Conservation (phyloP, 2,888 invertebrate species). For the Eudasyphora cyanicolor region DNA sequence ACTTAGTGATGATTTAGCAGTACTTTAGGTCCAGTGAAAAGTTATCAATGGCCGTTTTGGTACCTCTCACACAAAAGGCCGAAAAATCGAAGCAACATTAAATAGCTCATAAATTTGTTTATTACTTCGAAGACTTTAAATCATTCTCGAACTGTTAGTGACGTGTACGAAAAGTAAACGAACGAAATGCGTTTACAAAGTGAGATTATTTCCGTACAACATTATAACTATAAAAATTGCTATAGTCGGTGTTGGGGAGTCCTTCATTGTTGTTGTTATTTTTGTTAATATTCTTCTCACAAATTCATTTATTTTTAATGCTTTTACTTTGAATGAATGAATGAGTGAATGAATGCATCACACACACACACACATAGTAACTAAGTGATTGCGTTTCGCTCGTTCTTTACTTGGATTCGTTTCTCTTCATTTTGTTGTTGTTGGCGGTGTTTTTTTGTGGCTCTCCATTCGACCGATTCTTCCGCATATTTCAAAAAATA, state of each 20-base stretch:
- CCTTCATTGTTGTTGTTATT: not conserved
- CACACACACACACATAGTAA: not conserved
- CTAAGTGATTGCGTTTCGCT: constrained; percentile 25
- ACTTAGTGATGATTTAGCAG: too few relatives aligned
- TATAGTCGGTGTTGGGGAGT: not conserved
- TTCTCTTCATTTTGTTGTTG: not conserved
- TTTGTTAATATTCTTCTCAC: constrained; percentile 21
- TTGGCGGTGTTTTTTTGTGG: too few relatives aligned
- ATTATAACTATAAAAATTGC: too few relatives aligned
- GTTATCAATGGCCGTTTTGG: too few relatives aligned
- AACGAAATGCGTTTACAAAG: not conserved
- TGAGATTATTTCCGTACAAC: not conserved
- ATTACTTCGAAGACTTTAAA: too few relatives aligned
- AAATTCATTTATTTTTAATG: constrained; percentile 19
- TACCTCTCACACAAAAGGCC: too few relatives aligned
- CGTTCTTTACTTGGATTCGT: not conserved
- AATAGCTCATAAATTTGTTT: too few relatives aligned
- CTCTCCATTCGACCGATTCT: constrained; percentile 8
- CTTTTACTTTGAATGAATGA: constrained; percentile 2
- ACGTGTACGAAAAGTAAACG: too few relatives aligned
- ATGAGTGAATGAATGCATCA: too few relatives aligned
- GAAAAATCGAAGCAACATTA: too few relatives aligned
- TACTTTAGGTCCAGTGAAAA: too few relatives aligned
- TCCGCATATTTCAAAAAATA: constrained; percentile 6
- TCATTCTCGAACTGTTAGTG: too few relatives aligned